These are phyloP conservation scores for Chromobotia macracanthus DNA, from an alignment of 2,797 vertebrate species.

Conservation along the genomic window DNA sequence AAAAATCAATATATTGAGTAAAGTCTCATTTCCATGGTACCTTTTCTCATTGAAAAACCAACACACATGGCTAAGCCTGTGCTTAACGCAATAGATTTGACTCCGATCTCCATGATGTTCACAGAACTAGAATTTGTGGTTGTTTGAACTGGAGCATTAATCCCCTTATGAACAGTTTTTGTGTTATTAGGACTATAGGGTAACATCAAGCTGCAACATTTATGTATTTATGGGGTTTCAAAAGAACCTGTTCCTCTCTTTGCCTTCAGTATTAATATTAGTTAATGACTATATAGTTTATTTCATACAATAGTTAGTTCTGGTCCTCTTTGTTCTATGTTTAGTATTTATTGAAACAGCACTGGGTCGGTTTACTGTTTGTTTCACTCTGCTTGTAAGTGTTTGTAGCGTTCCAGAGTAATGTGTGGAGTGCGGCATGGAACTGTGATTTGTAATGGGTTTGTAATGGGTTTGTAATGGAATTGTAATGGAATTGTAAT, in stretches of 20 bases:
- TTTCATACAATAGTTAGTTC: not conserved
- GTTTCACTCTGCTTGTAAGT: not conserved
- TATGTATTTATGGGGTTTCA: not conserved
- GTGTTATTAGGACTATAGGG: constrained; percentile 27
- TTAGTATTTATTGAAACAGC: not conserved
- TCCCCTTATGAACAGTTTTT: constrained; percentile 35
- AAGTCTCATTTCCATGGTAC: constrained; percentile 39
- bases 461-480: not conserved
- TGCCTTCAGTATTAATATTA: not conserved
- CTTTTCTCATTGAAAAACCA: constrained; percentile 35
- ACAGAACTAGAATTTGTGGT: constrained; percentile 44
- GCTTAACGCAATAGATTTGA: constrained; percentile 16
- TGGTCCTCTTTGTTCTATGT: not conserved
- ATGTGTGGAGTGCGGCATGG: not conserved
- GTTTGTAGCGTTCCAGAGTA: too few species aligned
- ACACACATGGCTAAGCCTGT: constrained; percentile 3
- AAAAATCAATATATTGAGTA: constrained; percentile 45
- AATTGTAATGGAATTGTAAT: too few species aligned
- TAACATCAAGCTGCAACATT: constrained; percentile 14
- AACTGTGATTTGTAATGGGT: not conserved
- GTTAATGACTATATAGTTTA: not conserved
- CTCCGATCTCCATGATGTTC: constrained; percentile 35
- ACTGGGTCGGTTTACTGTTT: not conserved
- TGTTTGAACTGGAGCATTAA: constrained; percentile 37
- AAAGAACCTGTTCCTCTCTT: not conserved